These are phyloP conservation scores for Ostrea edulis DNA, from an alignment of 1,140 invertebrate species.

Conservation along the genomic window DNA sequence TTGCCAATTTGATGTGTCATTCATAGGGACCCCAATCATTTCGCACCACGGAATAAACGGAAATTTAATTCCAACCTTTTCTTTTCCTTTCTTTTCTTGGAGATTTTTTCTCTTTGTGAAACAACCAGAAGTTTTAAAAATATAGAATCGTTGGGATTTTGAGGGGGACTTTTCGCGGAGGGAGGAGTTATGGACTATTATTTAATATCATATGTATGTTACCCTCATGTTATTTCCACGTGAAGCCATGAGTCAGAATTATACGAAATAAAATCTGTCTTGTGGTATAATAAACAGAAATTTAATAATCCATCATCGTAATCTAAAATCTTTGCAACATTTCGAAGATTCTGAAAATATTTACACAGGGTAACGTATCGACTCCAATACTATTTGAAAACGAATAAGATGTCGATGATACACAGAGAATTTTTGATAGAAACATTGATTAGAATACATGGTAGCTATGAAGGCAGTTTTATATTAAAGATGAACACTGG, in stretches of 20 bases:
- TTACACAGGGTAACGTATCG: not conserved
- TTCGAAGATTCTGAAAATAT: not conserved
- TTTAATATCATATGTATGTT: not conserved
- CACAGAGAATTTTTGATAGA: too few relatives aligned
- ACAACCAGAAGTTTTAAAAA: not conserved
- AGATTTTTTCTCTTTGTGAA: not conserved
- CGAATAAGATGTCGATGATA: too few relatives aligned
- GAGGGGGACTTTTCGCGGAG: too few relatives aligned
- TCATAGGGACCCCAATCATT: conserved; percentile 1
- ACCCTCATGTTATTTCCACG: not conserved
- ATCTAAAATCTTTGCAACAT: not conserved
- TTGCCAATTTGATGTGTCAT: conserved; percentile 19
- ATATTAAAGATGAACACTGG: too few relatives aligned
- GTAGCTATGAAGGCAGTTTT: too few relatives aligned
- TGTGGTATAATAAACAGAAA: not conserved
- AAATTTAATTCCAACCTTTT: not conserved
- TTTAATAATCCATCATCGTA: not conserved
- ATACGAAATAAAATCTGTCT: not conserved
- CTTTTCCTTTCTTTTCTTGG: not conserved
- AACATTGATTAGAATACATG: too few relatives aligned
- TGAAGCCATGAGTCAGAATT: not conserved
- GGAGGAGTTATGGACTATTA: not conserved
- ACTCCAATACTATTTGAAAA: too few relatives aligned
- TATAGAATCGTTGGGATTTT: not conserved
- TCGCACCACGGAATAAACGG: not conserved